A percentile compares a stretch with the other conserved stretches of the same genome.
phyloP scores from a whole-genome alignment of 2,797 vertebrate species.

The Todus mexicanus region DNA sequence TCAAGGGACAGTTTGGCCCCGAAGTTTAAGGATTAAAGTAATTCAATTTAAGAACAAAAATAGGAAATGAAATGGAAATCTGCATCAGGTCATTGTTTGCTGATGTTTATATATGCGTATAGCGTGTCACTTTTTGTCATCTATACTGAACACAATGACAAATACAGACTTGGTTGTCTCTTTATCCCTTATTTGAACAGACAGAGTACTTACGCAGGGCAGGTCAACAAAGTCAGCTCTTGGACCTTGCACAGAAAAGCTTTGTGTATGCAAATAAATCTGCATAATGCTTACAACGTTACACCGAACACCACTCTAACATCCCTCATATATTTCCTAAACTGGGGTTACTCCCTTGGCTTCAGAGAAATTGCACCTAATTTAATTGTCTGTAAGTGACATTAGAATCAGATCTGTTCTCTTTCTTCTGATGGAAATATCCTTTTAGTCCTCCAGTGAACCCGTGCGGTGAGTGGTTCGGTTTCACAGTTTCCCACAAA shows the following conservation, averaged over 20 bases:
- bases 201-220: not conserved
- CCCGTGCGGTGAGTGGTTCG: not conserved
- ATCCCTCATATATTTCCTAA: not conserved
- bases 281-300: not conserved
- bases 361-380: not conserved
- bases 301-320: not conserved
- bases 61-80: slow-evolving; percentile 6
- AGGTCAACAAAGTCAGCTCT: not conserved
- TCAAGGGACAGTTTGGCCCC: not conserved
- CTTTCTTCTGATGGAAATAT: not conserved
- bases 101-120: slow-evolving; percentile 19
- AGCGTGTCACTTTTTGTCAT: slow-evolving; percentile 19
- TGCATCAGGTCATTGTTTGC: not conserved
- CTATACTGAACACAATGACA: slow-evolving; percentile 7
- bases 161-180: not conserved
- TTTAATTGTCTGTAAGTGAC: not conserved
- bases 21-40: not conserved
- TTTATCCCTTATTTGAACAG: not conserved
- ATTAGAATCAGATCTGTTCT: not conserved
- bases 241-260: not conserved
- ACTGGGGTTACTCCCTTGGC: not conserved
- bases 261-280: not conserved
- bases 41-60: not conserved
- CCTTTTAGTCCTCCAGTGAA: not conserved
- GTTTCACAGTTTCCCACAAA: not conserved